A percentile compares a stretch with the other conserved stretches of the same genome.
These are phyloP conservation scores for Aplocera efformata DNA, from an alignment of 2,888 invertebrate species.

Conservation along the genomic window DNA sequence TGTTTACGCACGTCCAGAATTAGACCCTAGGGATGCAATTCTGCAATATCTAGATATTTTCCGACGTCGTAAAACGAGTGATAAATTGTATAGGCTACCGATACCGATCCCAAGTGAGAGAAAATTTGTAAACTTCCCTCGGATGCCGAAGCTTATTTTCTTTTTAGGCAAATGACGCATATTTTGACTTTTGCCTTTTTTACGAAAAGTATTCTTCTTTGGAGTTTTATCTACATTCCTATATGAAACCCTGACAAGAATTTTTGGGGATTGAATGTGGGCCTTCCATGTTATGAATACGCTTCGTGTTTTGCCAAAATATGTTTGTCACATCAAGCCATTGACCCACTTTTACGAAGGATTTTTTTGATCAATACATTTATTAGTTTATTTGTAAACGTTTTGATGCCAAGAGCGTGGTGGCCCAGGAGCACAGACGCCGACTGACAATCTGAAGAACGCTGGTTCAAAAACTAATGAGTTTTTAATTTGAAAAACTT, in stretches of 20 bases:
- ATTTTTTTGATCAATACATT: too few species aligned
- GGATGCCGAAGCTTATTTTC: conserved; percentile 24
- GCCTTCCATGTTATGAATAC: conserved; percentile 10
- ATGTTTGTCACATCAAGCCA: conserved; percentile 16
- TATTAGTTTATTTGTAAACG: too few species aligned
- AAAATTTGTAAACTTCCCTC: conserved; percentile 28
- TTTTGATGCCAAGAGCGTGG: too few species aligned
- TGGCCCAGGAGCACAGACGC: too few species aligned
- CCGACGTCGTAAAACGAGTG: conserved; percentile 25
- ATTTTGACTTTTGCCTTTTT: conserved; percentile 22
- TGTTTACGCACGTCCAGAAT: conserved; percentile 24
- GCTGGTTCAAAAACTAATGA: too few species aligned
- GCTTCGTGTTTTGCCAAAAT: conserved; percentile 8
- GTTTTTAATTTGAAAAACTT: too few species aligned
- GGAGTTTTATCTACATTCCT: conserved; percentile 23
- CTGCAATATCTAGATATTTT: conserved; percentile 26
- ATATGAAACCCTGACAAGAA: conserved; percentile 21
- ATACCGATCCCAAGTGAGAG: conserved; percentile 25
- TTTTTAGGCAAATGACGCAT: conserved; percentile 28
- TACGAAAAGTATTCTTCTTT: conserved; percentile 25
- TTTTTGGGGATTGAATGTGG: conserved; percentile 11
- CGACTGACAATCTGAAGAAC: too few species aligned
- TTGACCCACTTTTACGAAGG: too few species aligned
- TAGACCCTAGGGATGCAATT: conserved; percentile 27
- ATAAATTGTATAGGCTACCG: conserved; percentile 28